These are phyloP conservation scores for Porites evermanni DNA, from an alignment of 92 coral and sea anemone species.

Conservation along the genomic window DNA sequence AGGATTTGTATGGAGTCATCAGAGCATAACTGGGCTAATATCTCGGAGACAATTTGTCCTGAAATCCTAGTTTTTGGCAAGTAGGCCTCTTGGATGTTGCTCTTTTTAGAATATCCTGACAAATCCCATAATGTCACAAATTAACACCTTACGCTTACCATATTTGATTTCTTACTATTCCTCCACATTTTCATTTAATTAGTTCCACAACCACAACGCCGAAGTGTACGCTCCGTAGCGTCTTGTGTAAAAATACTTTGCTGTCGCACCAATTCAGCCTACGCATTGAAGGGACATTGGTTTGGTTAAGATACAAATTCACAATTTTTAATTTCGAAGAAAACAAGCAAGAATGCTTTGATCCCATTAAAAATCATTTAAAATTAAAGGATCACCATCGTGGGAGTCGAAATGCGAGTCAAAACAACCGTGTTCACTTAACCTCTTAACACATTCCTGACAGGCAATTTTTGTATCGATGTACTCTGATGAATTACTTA, in stretches of 20 bases:
- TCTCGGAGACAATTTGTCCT: too few species aligned
- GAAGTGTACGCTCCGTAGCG: too few species aligned
- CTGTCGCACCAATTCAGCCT: background rate
- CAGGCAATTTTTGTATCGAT: conserved; percentile 16
- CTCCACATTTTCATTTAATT: too few species aligned
- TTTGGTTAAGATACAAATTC: background rate
- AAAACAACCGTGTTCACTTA: background rate
- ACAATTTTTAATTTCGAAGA: background rate
- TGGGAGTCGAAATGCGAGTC: background rate
- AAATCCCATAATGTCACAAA: too few species aligned
- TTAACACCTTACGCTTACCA: too few species aligned
- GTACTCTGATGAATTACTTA: background rate
- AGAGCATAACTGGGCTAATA: too few species aligned
- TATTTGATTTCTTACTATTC: too few species aligned
- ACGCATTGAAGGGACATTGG: background rate
- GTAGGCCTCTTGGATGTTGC: too few species aligned
- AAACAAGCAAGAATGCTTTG: background rate
- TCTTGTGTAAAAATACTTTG: conserved; percentile 1
- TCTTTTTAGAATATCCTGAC: too few species aligned
- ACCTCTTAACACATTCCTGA: background rate
- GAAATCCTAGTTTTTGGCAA: too few species aligned
- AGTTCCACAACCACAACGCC: too few species aligned
- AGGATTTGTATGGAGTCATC: too few species aligned
- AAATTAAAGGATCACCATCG: background rate
- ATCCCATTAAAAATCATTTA: background rate